A percentile compares a stretch with the other conserved stretches of the same genome.
Conservation (phyloP, 2,888 invertebrate genomes). For the Pammene fasciana region DNA sequence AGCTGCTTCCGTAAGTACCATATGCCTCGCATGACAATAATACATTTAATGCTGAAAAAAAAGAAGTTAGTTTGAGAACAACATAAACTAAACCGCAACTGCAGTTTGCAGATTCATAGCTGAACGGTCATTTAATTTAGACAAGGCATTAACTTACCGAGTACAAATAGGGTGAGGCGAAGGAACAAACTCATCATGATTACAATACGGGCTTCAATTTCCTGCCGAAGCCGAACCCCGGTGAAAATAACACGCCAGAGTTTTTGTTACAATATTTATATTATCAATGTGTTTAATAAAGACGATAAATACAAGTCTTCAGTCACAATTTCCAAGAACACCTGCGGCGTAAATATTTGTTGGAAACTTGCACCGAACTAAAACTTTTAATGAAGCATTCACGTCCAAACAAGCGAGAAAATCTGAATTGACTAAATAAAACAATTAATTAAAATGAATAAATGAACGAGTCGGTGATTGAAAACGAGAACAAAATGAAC, state of each 20-base stretch:
- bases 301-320: neutral
- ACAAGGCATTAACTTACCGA: constrained; percentile 65
- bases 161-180: constrained; percentile 58
- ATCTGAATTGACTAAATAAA: constrained; percentile 13
- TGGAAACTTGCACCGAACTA: constrained; percentile 17
- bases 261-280: neutral
- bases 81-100: constrained; percentile 15
- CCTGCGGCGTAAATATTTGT: constrained; percentile 3
- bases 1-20: constrained; percentile 49
- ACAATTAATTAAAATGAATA: neutral
- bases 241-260: constrained; percentile 1
- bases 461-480: constrained; percentile 17
- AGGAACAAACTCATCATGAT: constrained; percentile 63
- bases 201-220: constrained; percentile 40
- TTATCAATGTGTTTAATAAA: constrained; percentile 1
- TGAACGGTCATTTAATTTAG: no score
- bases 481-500: neutral
- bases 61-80: constrained; percentile 2
- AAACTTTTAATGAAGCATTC: neutral
- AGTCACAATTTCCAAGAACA: constrained; percentile 23
- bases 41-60: constrained; percentile 62
- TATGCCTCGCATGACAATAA: constrained; percentile 55
- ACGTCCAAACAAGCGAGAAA: neutral
- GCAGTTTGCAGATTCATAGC: neutral
- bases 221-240: constrained; percentile 33